Evolutionary conservation across 2,113 vertebrate species (phyloP).

Genomic region (Brevimyrus niger): DNA sequence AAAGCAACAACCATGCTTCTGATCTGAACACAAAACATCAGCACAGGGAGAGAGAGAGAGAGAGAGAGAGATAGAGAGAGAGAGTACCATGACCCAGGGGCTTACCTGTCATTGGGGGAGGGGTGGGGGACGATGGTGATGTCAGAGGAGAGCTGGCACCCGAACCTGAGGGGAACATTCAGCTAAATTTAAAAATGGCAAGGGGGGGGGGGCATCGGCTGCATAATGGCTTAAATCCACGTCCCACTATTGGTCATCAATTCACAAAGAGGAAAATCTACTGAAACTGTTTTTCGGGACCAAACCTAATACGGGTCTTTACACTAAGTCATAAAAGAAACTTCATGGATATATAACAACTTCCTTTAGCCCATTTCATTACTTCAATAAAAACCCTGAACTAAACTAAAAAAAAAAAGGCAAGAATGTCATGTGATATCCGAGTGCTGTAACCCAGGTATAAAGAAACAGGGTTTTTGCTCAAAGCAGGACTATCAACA

Average conservation of each 20-base stretch:
- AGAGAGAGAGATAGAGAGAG: too few relatives aligned
- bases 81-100: slow-evolving; percentile 1
- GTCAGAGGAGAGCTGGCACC: slow-evolving; percentile 93
- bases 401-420: background rate
- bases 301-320: background rate
- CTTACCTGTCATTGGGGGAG: slow-evolving; percentile 80
- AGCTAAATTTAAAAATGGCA: background rate
- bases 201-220: background rate
- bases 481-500: background rate
- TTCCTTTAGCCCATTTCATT: background rate
- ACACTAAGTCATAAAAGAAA: background rate
- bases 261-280: background rate
- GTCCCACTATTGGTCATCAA: background rate
- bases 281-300: background rate
- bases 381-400: background rate
- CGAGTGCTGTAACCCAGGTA: background rate
- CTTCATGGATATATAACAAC: background rate
- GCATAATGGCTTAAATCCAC: background rate
- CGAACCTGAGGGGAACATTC: slow-evolving; percentile 68
- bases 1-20: background rate
- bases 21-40: background rate
- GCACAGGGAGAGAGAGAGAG: too few relatives aligned
- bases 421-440: background rate
- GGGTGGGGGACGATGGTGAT: slow-evolving; percentile 89
- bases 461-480: background rate